phyloP scores from a whole-genome alignment of 2,113 vertebrate species.

The Xiphophorus couchianus region DNA sequence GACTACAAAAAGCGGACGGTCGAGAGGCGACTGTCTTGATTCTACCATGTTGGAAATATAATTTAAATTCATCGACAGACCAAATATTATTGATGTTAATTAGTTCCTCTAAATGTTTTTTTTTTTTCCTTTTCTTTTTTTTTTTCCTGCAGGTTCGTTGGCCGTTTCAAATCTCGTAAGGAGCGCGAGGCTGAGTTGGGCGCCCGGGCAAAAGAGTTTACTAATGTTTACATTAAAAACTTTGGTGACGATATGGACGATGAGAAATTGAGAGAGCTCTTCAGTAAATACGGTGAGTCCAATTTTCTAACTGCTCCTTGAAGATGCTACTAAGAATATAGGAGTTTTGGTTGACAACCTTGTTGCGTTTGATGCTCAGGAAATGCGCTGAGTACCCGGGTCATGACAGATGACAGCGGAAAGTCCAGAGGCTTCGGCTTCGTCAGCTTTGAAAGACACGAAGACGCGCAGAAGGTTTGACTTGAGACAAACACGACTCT shows the following conservation, averaged over 20 bases:
- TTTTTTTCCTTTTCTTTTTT: background rate
- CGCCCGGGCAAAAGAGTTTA: conserved; percentile 95
- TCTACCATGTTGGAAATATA: too few relatives aligned
- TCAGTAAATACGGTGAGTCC: conserved; percentile 88
- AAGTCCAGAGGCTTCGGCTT: conserved; percentile 98
- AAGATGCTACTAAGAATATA: background rate
- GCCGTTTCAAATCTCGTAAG: conserved; percentile 97
- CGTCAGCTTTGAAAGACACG: conserved; percentile 96
- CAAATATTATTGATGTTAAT: background rate
- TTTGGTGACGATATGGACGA: conserved; percentile 97
- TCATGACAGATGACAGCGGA: conserved; percentile 93
- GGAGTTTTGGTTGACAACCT: background rate
- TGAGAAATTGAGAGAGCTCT: conserved; percentile 94
- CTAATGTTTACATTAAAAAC: conserved; percentile 97
- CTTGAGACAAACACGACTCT: background rate
- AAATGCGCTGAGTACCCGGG: conserved; percentile 93
- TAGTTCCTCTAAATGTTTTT: background rate
- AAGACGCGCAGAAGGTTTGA: conserved; percentile 93
- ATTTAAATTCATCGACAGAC: background rate
- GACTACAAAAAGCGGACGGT: too few relatives aligned
- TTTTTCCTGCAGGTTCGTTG: conserved; percentile 85
- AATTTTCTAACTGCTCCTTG: background rate
- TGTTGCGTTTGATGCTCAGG: conserved; percentile 73
- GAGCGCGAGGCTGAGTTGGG: conserved; percentile 96
- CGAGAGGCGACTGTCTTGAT: too few relatives aligned